phyloP scores from a whole-genome alignment of 2,888 invertebrate species.

The Macrostomum cliftonense region DNA sequence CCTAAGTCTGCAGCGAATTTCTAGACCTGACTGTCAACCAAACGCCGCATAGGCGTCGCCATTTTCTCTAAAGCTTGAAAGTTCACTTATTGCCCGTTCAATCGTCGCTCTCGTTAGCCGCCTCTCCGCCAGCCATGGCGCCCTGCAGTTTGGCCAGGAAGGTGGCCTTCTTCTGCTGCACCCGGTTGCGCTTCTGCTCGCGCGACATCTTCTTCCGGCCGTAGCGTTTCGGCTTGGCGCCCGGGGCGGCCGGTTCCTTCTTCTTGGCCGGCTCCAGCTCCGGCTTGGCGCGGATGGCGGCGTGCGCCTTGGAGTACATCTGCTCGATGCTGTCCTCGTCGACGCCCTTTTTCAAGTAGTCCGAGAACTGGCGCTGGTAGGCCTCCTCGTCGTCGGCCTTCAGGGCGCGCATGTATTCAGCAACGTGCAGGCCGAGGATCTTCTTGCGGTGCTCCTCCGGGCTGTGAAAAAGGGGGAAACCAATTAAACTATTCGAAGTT shows the following conservation, averaged over 20 bases:
- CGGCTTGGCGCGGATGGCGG: slow-evolving; percentile 72
- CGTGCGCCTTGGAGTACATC: slow-evolving; percentile 86
- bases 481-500: no score
- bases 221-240: slow-evolving; percentile 1
- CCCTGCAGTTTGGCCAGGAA: not conserved
- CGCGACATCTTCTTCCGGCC: slow-evolving; percentile 6
- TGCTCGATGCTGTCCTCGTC: slow-evolving; percentile 66
- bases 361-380: slow-evolving; percentile 91
- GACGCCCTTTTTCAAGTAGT: slow-evolving; percentile 77
- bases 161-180: not conserved
- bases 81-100: no score
- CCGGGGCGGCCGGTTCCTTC: no score
- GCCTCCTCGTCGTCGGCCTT: slow-evolving; percentile 78
- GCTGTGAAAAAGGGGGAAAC: slow-evolving; percentile 24
- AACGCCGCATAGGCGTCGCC: no score
- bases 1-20: no score
- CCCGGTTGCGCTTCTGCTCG: not conserved
- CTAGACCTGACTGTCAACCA: no score
- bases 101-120: not conserved
- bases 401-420: slow-evolving; percentile 81
- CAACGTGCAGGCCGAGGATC: slow-evolving; percentile 89
- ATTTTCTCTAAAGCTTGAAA: no score
- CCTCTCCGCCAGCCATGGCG: not conserved
- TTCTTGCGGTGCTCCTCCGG: slow-evolving; percentile 86
- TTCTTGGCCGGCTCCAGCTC: no score